Percentiles rank a stretch among this genome's conserved stretches.
Conservation (phyloP, 2,113 vertebrate genomes). For the Hiodon alosoides region DNA sequence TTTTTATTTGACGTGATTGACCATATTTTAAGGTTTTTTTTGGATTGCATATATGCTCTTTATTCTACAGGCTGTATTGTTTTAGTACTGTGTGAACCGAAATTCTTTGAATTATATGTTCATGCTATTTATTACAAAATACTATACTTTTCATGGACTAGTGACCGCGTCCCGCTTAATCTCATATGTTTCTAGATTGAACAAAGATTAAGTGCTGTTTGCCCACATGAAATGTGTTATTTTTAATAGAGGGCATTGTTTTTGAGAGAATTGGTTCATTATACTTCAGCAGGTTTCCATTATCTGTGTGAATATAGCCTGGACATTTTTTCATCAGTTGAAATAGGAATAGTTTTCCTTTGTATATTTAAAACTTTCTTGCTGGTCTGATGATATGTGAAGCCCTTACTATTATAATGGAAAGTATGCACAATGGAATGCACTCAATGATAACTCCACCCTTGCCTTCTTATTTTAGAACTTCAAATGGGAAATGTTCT, state of each 20-base stretch:
- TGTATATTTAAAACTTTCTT: constrained; percentile 53
- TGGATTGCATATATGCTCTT: background rate
- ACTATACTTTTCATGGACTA: no score
- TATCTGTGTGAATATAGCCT: background rate
- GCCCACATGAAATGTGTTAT: background rate
- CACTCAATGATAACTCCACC: constrained; percentile 37
- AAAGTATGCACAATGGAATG: constrained; percentile 52
- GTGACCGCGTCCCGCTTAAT: no score
- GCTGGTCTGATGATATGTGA: constrained; percentile 48
- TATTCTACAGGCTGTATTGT: background rate
- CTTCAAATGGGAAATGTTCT: constrained; percentile 45
- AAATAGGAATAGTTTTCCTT: constrained; percentile 43
- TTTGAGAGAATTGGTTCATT: background rate
- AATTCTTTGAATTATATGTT: background rate
- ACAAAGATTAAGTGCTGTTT: background rate
- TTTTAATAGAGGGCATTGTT: background rate
- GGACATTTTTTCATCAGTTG: constrained; percentile 49
- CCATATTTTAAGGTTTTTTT: background rate
- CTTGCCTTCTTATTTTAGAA: constrained; percentile 41
- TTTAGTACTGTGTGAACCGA: background rate
- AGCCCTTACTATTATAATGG: constrained; percentile 50
- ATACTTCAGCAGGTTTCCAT: background rate
- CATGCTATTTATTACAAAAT: no score
- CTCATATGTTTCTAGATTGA: no score
- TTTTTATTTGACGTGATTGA: no score